Conservation (phyloP, 2,797 vertebrate genomes). For the Schizopygopsis malacanthus region DNA sequence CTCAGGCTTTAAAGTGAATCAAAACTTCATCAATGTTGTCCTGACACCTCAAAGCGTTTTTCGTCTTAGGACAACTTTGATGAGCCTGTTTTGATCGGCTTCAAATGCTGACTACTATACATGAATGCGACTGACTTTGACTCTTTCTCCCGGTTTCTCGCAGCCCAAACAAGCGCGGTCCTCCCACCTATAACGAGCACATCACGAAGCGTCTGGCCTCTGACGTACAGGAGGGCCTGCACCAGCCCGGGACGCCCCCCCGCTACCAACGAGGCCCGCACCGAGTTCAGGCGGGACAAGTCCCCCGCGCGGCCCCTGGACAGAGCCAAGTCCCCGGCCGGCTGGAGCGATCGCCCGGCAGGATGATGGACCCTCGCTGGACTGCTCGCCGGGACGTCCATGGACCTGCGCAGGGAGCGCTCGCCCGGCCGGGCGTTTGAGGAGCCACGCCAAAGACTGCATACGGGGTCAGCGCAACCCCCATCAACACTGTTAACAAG, state of each 20-base stretch:
- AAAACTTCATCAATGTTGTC: too few species aligned
- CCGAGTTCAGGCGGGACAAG: constrained; percentile 93
- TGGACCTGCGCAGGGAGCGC: constrained; percentile 91
- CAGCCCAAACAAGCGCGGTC: constrained; percentile 98
- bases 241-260: constrained; percentile 95
- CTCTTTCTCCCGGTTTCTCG: constrained; percentile 48
- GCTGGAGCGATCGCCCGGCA: constrained; percentile 87
- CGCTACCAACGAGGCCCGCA: constrained; percentile 95
- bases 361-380: constrained; percentile 90
- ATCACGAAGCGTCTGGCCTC: constrained; percentile 96
- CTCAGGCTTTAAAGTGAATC: too few species aligned
- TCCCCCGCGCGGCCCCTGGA: constrained; percentile 91
- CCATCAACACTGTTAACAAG: too few species aligned
- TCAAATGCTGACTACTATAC: too few species aligned
- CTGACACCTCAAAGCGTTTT: too few species aligned
- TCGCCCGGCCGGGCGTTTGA: constrained; percentile 91
- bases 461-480: constrained; percentile 89
- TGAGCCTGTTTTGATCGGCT: too few species aligned
- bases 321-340: constrained; percentile 94
- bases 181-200: constrained; percentile 99
- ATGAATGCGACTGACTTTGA: constrained; percentile 33
- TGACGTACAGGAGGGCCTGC: constrained; percentile 80
- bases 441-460: constrained; percentile 87
- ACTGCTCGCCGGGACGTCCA: constrained; percentile 80
- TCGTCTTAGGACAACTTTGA: too few species aligned